Evolutionary conservation across 2,113 vertebrate species (phyloP).

Genomic region (Engystomops pustulosus): DNA sequence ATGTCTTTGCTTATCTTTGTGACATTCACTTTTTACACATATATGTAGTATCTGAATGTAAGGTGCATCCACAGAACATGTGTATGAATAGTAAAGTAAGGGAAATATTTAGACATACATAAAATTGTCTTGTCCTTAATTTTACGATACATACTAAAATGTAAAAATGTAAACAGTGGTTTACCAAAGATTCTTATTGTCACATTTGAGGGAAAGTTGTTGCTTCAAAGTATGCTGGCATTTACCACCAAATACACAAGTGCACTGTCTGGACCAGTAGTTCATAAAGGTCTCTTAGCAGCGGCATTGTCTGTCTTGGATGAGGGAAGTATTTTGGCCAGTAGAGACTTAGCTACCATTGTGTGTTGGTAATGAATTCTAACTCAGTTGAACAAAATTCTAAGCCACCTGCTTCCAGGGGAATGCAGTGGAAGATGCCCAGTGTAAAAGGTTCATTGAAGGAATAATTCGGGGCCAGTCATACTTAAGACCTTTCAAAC

Average conservation of each 20-base stretch:
- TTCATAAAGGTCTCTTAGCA: conserved; percentile 59
- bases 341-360: conserved; percentile 57
- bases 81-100: not conserved
- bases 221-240: not conserved
- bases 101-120: not conserved
- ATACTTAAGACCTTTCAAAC: conserved; percentile 56
- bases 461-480: conserved; percentile 43
- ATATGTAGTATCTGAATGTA: not conserved
- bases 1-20: too few species aligned
- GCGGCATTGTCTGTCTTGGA: conserved; percentile 53
- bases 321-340: conserved; percentile 57
- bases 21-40: too few species aligned
- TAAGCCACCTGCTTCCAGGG: conserved; percentile 55
- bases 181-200: not conserved
- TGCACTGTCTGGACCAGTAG: conserved; percentile 60
- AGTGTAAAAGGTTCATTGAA: conserved; percentile 36
- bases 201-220: conserved; percentile 7
- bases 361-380: conserved; percentile 56
- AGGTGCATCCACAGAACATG: too few species aligned
- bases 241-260: conserved; percentile 46
- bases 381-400: conserved; percentile 59
- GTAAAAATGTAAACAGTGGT: conserved; percentile 18
- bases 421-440: conserved; percentile 39
- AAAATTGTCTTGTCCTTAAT: not conserved
- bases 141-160: not conserved